A percentile compares a stretch with the other conserved stretches of the same genome.
phyloP scores from a whole-genome alignment of 37 sponge, comb jelly and placozoan genomes.

The Chondrilla cf. caribensis region DNA sequence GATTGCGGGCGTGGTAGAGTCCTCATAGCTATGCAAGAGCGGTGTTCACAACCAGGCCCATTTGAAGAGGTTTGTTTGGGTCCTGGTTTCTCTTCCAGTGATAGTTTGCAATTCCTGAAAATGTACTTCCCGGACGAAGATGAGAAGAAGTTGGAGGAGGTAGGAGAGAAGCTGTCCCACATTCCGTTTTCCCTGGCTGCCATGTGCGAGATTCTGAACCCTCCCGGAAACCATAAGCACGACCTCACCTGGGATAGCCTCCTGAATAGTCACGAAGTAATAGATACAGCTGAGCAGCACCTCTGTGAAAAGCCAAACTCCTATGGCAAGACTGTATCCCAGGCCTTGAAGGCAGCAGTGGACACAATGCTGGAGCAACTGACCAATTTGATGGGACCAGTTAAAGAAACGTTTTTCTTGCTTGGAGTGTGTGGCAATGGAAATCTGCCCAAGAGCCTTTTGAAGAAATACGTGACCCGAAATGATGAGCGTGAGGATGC shows the following conservation, averaged over 20 bases:
- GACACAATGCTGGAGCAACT: not conserved
- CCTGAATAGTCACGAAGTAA: not conserved
- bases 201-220: not conserved
- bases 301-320: not conserved
- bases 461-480: not conserved
- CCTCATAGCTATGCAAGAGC: conserved; percentile 2
- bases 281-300: not conserved
- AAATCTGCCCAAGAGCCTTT: not conserved
- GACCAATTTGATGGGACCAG: not conserved
- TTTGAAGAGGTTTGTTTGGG: not conserved
- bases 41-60: no score
- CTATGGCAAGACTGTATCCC: not conserved
- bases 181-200: not conserved
- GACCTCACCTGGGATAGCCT: not conserved
- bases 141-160: not conserved
- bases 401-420: not conserved
- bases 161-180: not conserved
- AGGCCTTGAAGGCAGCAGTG: not conserved
- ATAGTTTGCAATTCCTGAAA: not conserved
- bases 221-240: not conserved
- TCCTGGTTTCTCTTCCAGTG: not conserved
- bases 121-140: not conserved
- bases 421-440: not conserved
- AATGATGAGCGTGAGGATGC: not conserved
- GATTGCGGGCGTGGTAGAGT: not conserved